These are phyloP conservation scores for Pelodytes ibericus DNA, from an alignment of 2,797 vertebrate species.

Conservation along the genomic window DNA sequence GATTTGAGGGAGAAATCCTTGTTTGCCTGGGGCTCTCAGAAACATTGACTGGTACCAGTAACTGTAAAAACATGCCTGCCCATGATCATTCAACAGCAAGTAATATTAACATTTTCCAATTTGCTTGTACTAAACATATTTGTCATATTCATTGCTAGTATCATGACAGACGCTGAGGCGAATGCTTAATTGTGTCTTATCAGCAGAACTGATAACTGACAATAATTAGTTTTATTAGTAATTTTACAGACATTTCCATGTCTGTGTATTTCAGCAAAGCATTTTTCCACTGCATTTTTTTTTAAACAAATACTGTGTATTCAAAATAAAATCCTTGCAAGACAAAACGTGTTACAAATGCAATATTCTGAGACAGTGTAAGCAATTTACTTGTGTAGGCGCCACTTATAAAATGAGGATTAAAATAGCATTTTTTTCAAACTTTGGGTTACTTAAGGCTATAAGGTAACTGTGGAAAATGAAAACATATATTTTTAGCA, in stretches of 20 bases:
- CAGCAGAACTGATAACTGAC: neutral
- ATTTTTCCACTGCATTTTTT: neutral
- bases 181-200: neutral
- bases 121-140: too few species aligned
- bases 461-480: constrained; percentile 1
- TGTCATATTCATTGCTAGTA: too few species aligned
- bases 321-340: constrained; percentile 6
- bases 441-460: constrained; percentile 30
- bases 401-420: constrained; percentile 33
- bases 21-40: too few species aligned
- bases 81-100: too few species aligned
- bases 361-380: constrained; percentile 31
- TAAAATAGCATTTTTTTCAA: constrained; percentile 14
- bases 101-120: too few species aligned
- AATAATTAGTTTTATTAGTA: constrained; percentile 2
- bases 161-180: neutral
- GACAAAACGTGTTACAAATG: constrained; percentile 35
- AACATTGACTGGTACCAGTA: too few species aligned
- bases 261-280: constrained; percentile 10
- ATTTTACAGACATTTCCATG: neutral
- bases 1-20: too few species aligned
- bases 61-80: too few species aligned
- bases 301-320: neutral
- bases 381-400: constrained; percentile 26
- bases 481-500: too few species aligned